These are phyloP conservation scores for Drosophila takahashii DNA, from an alignment of 1,140 invertebrate genomes.

Conservation along the genomic window DNA sequence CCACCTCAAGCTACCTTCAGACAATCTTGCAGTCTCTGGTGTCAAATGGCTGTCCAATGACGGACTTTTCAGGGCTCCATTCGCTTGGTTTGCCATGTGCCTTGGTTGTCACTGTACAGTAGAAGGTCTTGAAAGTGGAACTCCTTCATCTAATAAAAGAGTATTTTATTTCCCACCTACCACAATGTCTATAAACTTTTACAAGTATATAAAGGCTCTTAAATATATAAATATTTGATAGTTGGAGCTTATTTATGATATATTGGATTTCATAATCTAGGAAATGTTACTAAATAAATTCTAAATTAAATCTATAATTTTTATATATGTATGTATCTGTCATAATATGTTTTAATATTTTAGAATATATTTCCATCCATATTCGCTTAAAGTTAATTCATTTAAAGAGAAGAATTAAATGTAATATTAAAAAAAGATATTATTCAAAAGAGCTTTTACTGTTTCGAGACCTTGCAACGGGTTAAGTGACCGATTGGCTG, in stretches of 20 bases:
- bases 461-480: constrained; percentile 2
- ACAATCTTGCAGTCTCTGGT: constrained; percentile 39
- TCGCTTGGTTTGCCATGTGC: constrained; percentile 36
- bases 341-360: no score
- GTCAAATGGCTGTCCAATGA: constrained; percentile 65
- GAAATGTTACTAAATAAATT: no score
- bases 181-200: no score
- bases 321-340: no score
- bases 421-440: neutral
- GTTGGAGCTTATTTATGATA: no score
- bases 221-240: no score
- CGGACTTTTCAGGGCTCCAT: constrained; percentile 13
- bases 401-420: no score
- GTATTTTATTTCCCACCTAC: no score
- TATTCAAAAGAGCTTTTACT: neutral
- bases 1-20: constrained; percentile 7
- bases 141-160: neutral
- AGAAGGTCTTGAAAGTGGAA: constrained; percentile 1
- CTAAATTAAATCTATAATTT: no score
- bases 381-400: neutral
- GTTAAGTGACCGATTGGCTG: constrained; percentile 40
- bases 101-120: constrained; percentile 1
- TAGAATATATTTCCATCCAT: neutral
- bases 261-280: no score
- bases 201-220: no score